Conservation (phyloP, 2,797 vertebrate species). For the Muraenolepis orangiensis region DNA sequence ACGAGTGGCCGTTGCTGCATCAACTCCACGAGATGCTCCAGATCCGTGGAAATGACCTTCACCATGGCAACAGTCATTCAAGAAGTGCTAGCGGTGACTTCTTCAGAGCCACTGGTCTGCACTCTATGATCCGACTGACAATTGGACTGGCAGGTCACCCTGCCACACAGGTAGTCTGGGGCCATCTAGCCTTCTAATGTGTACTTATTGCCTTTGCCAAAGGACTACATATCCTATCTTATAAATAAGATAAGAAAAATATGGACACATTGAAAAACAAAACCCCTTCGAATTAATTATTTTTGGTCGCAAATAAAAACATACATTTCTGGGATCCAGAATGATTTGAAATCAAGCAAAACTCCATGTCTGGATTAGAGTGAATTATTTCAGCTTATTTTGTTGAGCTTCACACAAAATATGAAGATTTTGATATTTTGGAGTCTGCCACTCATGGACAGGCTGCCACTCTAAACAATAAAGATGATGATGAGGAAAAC, state of each 20-base stretch:
- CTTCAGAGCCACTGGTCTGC: neutral
- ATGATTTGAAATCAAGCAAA: neutral
- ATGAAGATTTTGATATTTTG: neutral
- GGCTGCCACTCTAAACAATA: neutral
- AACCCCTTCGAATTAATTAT: neutral
- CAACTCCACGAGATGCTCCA: neutral
- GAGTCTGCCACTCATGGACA: neutral
- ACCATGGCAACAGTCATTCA: neutral
- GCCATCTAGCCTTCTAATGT: neutral
- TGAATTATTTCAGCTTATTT: neutral
- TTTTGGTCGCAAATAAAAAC: neutral
- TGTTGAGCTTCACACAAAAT: neutral
- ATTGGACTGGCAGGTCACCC: neutral
- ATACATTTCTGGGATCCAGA: neutral
- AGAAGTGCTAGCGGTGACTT: neutral
- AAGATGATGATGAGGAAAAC: neutral
- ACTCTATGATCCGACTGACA: neutral
- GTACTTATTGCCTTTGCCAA: neutral
- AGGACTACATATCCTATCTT: neutral
- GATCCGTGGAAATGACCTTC: constrained; percentile 1
- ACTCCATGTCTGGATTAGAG: neutral
- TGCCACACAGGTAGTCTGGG: neutral
- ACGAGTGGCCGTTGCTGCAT: constrained; percentile 7
- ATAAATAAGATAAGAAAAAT: no score
- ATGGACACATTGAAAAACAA: neutral